Conservation (phyloP, 2,888 invertebrate genomes). For the Electrophaes corylata region DNA sequence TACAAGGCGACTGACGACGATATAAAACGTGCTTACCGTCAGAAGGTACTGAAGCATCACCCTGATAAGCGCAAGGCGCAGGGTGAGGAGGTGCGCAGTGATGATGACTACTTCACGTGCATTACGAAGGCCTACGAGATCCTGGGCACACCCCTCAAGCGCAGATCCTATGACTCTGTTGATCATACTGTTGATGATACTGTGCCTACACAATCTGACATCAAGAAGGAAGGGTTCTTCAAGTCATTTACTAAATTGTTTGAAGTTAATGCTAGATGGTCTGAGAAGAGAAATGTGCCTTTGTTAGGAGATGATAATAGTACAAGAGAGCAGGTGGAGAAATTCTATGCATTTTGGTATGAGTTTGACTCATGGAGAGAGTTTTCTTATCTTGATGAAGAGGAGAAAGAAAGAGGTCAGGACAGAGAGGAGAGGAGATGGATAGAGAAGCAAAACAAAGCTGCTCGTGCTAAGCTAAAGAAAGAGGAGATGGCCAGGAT, state of each 20-base stretch:
- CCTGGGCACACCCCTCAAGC: conserved; percentile 89
- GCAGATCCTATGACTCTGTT: conserved; percentile 97
- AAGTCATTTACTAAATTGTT: conserved; percentile 87
- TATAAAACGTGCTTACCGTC: conserved; percentile 96
- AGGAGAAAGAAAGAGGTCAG: conserved; percentile 98
- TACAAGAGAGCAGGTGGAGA: conserved; percentile 92
- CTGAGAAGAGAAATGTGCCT: conserved; percentile 94
- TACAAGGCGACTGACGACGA: conserved; percentile 95
- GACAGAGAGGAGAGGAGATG: conserved; percentile 98
- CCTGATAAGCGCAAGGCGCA: conserved; percentile 98
- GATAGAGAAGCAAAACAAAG: conserved; percentile 99
- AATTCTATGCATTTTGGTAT: conserved; percentile 99
- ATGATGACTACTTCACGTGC: conserved; percentile 99
- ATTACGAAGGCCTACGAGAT: conserved; percentile 99
- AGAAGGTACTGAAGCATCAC: conserved; percentile 92
- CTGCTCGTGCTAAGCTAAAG: conserved; percentile 94
- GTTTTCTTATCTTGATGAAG: conserved; percentile 99
- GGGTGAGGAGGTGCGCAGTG: conserved; percentile 93
- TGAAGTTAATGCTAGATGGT: conserved; percentile 94
- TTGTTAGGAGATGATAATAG: conserved; percentile 90
- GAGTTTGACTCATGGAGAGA: conserved; percentile 99
- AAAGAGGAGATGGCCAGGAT: conserved; percentile 98
- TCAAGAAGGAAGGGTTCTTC: conserved; percentile 92
- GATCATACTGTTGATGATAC: conserved; percentile 97
- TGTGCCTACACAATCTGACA: conserved; percentile 89